A percentile compares a stretch with the other conserved stretches of the same genome.
phyloP scores from a whole-genome alignment of 1,140 invertebrate genomes.

The Ruditapes philippinarum region DNA sequence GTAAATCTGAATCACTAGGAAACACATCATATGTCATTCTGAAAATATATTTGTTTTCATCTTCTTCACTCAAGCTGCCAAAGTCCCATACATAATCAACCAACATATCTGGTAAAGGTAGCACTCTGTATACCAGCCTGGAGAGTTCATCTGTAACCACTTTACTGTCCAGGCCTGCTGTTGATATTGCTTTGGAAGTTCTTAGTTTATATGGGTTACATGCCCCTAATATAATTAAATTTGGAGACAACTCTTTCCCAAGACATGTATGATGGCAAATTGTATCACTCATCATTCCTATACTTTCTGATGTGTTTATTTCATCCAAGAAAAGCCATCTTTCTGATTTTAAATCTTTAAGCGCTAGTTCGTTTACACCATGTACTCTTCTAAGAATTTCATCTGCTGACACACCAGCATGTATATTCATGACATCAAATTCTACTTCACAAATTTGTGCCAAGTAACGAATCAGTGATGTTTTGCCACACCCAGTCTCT shows the following conservation, averaged over 20 bases:
- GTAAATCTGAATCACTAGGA: background rate
- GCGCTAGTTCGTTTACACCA: conserved; percentile 19
- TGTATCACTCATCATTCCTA: conserved; percentile 65
- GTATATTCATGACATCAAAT: conserved; percentile 66
- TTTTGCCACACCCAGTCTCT: conserved; percentile 84
- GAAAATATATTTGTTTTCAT: conserved; percentile 67
- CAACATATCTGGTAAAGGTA: conserved; percentile 69
- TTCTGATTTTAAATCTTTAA: background rate
- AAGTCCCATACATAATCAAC: conserved; percentile 75
- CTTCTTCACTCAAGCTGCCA: conserved; percentile 66
- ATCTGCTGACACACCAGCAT: conserved; percentile 63
- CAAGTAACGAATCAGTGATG: conserved; percentile 78
- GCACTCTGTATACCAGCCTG: conserved; percentile 68
- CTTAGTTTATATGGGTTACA: conserved; percentile 74
- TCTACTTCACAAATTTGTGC: conserved; percentile 53
- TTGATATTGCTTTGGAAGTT: conserved; percentile 32
- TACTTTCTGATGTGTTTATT: conserved; percentile 69
- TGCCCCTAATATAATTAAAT: conserved; percentile 68
- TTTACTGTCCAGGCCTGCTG: conserved; percentile 66
- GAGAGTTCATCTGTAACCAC: conserved; percentile 65
- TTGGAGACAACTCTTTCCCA: conserved; percentile 56
- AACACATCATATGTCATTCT: conserved; percentile 60
- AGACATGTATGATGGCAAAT: conserved; percentile 67
- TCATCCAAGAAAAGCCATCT: conserved; percentile 71
- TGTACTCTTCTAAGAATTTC: conserved; percentile 27